Conservation (phyloP, 30 jellyfish, hydroid and myxozoan genomes). For the Turritopsis dohrnii region DNA sequence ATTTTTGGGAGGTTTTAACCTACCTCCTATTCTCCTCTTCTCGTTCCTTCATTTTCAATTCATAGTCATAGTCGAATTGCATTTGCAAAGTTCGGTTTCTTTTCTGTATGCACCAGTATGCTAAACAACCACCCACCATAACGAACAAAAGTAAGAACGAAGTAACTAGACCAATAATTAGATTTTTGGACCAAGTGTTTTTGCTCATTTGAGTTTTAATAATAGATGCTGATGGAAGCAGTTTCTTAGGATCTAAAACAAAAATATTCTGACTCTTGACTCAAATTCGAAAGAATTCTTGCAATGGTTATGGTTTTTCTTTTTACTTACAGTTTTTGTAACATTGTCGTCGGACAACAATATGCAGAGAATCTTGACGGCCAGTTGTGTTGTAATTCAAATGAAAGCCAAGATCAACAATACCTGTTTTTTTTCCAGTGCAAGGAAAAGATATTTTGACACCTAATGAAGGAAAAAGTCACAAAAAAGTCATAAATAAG, state of each 20-base stretch:
- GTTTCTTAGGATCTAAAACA: background rate
- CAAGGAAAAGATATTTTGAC: constrained; percentile 52
- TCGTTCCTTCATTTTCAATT: constrained; percentile 48
- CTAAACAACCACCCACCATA: constrained; percentile 32
- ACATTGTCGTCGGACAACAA: constrained; percentile 46
- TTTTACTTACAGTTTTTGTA: constrained; percentile 32
- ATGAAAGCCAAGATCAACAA: constrained; percentile 42
- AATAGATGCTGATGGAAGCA: background rate
- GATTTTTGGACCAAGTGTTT: background rate
- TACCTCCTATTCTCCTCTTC: background rate
- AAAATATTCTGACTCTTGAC: too few species aligned
- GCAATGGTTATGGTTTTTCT: too few species aligned
- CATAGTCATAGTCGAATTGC: constrained; percentile 80
- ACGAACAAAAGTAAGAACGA: background rate
- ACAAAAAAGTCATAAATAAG: background rate
- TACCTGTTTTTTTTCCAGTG: constrained; percentile 59
- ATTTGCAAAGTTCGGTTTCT: constrained; percentile 57
- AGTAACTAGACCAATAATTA: constrained; percentile 3
- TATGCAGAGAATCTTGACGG: background rate
- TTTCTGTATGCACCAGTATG: constrained; percentile 42
- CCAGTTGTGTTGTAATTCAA: constrained; percentile 35
- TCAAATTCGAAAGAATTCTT: too few species aligned
- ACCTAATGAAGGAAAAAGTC: constrained; percentile 23
- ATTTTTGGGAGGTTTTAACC: background rate
- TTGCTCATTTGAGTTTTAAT: background rate